A percentile compares a stretch with the other conserved stretches of the same genome.
phyloP scores from a whole-genome alignment of 1,140 invertebrate genomes.

The Pseudomyrmex dendroicus region DNA sequence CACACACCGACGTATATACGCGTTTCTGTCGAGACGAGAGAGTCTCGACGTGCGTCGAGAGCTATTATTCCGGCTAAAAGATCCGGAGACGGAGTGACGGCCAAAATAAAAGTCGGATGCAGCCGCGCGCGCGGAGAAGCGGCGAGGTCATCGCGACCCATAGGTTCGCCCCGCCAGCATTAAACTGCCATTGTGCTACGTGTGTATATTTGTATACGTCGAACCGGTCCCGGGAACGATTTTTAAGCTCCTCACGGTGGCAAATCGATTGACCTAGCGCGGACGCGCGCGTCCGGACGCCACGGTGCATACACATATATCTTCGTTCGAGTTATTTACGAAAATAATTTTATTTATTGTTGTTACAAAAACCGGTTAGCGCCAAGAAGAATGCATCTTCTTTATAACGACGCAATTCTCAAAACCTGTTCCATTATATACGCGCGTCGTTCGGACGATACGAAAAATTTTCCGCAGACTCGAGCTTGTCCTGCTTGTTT shows the following conservation, averaged over 20 bases:
- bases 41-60: slow-evolving; percentile 48
- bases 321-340: slow-evolving; percentile 25
- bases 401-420: slow-evolving; percentile 49
- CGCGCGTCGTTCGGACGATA: not conserved
- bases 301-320: not conserved
- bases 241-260: slow-evolving; percentile 11
- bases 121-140: slow-evolving; percentile 9
- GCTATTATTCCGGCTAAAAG: slow-evolving; percentile 61
- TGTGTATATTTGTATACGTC: slow-evolving; percentile 45
- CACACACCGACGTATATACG: not conserved
- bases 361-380: slow-evolving; percentile 33
- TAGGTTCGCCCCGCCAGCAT: slow-evolving; percentile 49
- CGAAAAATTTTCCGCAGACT: slow-evolving; percentile 26
- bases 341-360: slow-evolving; percentile 35
- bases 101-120: slow-evolving; percentile 64
- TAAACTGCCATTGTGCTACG: slow-evolving; percentile 51
- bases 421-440: slow-evolving; percentile 39
- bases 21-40: not conserved
- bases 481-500: slow-evolving; percentile 31
- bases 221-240: slow-evolving; percentile 43
- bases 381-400: slow-evolving; percentile 3
- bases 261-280: slow-evolving; percentile 19
- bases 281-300: slow-evolving; percentile 20
- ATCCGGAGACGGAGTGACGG: slow-evolving; percentile 45
- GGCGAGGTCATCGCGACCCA: slow-evolving; percentile 67